phyloP scores from a whole-genome alignment of 92 coral and sea anemone genomes.

The Scolanthus callimorphus region DNA sequence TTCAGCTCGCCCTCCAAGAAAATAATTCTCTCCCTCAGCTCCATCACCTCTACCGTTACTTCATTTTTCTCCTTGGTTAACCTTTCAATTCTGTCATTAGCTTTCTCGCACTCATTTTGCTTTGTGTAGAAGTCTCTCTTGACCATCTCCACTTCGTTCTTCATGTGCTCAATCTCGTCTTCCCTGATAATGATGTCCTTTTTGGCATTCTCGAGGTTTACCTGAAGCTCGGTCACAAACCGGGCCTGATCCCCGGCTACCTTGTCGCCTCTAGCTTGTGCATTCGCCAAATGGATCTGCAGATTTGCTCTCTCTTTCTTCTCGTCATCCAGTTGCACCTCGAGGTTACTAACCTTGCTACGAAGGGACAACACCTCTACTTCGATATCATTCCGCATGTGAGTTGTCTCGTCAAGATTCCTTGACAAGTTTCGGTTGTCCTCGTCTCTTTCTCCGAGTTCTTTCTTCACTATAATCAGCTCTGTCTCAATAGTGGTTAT shows the following conservation, averaged over 20 bases:
- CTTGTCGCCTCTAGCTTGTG: slow-evolving; percentile 60
- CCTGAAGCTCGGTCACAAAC: slow-evolving; percentile 70
- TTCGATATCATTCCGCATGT: slow-evolving; percentile 59
- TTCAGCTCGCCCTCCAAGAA: slow-evolving; percentile 70
- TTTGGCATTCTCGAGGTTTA: slow-evolving; percentile 69
- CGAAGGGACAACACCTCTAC: slow-evolving; percentile 57
- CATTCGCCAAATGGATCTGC: slow-evolving; percentile 55
- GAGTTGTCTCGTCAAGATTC: slow-evolving; percentile 52
- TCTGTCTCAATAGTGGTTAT: slow-evolving; percentile 53
- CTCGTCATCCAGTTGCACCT: slow-evolving; percentile 57
- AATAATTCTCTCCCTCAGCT: slow-evolving; percentile 70
- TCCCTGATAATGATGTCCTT: slow-evolving; percentile 75
- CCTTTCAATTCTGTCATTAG: slow-evolving; percentile 71
- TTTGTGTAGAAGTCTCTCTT: slow-evolving; percentile 77
- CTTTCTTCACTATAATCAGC: slow-evolving; percentile 56
- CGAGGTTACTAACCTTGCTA: slow-evolving; percentile 62
- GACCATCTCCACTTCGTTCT: slow-evolving; percentile 68
- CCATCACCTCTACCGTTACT: slow-evolving; percentile 82
- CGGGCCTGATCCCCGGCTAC: slow-evolving; percentile 47
- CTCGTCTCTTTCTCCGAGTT: slow-evolving; percentile 54
- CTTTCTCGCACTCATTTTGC: slow-evolving; percentile 67
- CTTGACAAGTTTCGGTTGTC: slow-evolving; percentile 53
- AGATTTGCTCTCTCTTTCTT: slow-evolving; percentile 54
- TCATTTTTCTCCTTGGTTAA: slow-evolving; percentile 86
- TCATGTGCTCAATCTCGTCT: slow-evolving; percentile 75